Evolutionary conservation across 2,113 vertebrate genomes (phyloP).

Genomic region (Ciconia boyciana): DNA sequence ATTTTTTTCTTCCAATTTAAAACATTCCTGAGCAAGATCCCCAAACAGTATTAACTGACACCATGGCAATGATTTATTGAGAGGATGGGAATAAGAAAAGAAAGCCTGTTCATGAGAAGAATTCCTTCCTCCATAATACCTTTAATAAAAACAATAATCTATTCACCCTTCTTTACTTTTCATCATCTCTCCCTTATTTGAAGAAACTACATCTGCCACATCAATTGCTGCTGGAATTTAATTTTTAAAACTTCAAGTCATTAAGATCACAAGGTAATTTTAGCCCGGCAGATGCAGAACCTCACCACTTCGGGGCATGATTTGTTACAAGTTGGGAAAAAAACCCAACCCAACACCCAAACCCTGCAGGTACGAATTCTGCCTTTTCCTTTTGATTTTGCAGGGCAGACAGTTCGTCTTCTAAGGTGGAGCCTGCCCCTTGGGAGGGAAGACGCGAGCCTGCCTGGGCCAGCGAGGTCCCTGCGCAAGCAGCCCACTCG

Average conservation of each 20-base stretch:
- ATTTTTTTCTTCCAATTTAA: slow-evolving; percentile 1
- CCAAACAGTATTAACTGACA: background rate
- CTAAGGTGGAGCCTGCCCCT: background rate
- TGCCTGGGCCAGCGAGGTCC: background rate
- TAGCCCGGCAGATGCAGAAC: background rate
- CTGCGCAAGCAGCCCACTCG: accelerated
- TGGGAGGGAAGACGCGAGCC: background rate
- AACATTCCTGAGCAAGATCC: background rate
- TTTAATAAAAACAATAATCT: slow-evolving; percentile 42
- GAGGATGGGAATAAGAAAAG: slow-evolving; percentile 12
- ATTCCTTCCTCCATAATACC: background rate
- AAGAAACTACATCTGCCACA: slow-evolving; percentile 23
- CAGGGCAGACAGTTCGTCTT: background rate
- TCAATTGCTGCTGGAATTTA: slow-evolving; percentile 22
- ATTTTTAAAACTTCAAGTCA: slow-evolving; percentile 6
- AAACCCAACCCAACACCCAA: background rate
- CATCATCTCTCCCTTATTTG: slow-evolving; percentile 13
- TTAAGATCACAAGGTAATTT: slow-evolving; percentile 33
- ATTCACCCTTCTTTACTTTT: slow-evolving; percentile 34
- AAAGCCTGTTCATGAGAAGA: background rate
- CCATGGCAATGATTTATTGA: background rate
- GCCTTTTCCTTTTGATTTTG: background rate
- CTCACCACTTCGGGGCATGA: background rate
- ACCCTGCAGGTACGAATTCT: background rate
- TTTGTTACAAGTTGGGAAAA: background rate